Evolutionary conservation across 2,888 invertebrate genomes (phyloP).

Genomic region (Oscheius sp.): DNA sequence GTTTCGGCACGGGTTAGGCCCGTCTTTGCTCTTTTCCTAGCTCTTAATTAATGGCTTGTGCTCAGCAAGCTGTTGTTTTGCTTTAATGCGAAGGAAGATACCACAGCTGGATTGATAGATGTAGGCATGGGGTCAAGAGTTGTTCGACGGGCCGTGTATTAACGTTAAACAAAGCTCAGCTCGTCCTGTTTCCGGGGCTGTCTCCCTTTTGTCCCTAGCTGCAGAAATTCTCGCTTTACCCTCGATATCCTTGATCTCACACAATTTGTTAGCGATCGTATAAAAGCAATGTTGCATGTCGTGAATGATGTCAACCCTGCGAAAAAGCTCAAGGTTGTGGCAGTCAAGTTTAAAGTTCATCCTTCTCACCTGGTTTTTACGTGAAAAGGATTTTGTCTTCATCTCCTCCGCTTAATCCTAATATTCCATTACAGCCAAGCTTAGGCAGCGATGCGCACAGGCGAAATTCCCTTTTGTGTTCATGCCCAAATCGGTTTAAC

Average conservation of each 20-base stretch:
- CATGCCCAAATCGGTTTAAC: conserved; percentile 26
- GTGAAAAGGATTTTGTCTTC: not conserved
- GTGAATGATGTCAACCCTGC: not conserved
- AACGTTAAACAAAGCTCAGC: conserved; percentile 26
- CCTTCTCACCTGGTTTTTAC: not conserved
- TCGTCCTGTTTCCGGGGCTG: conserved; percentile 17
- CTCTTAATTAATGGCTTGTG: not conserved
- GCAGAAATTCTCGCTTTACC: not conserved
- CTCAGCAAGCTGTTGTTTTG: not conserved
- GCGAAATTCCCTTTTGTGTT: conserved; percentile 11
- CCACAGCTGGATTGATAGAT: conserved; percentile 23
- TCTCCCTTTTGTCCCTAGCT: not conserved
- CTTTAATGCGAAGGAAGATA: conserved; percentile 3
- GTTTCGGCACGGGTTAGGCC: conserved; percentile 2
- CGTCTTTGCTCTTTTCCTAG: not conserved
- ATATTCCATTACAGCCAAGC: conserved; percentile 13
- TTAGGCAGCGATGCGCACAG: not conserved
- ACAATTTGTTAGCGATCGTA: not conserved
- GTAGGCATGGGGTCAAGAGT: conserved; percentile 23
- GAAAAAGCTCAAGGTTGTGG: conserved; percentile 18
- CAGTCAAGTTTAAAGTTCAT: conserved; percentile 5
- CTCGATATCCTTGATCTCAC: not conserved
- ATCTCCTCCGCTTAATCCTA: not conserved
- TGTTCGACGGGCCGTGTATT: conserved; percentile 26
- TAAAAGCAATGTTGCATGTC: not conserved